These are phyloP conservation scores for Andinoacara biseriatus DNA, from an alignment of 2,113 vertebrate species.

Conservation along the genomic window DNA sequence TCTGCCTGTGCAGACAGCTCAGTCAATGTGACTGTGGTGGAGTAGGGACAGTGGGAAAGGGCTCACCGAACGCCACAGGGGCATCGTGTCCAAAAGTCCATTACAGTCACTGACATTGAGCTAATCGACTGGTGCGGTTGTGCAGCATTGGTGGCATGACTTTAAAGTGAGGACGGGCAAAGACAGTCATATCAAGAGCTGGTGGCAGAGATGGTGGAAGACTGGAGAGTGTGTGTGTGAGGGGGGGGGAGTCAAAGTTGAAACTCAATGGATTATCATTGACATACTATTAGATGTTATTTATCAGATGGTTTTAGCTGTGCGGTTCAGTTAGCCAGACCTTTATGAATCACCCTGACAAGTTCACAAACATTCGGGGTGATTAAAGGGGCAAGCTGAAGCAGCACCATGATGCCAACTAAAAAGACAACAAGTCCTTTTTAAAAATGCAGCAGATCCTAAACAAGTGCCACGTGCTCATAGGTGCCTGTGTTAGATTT, in stretches of 20 bases:
- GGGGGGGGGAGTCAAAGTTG: slow-evolving; percentile 5
- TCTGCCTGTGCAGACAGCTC: slow-evolving; percentile 34
- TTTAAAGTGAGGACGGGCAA: slow-evolving; percentile 35
- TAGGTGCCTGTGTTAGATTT: neutral
- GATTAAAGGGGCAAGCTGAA: neutral
- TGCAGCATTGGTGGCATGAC: slow-evolving; percentile 43
- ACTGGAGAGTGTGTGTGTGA: neutral
- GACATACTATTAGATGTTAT: slow-evolving; percentile 34
- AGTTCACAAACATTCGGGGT: slow-evolving; percentile 30
- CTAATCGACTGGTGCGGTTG: slow-evolving; percentile 66
- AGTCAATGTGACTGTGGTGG: slow-evolving; percentile 40
- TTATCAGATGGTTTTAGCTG: slow-evolving; percentile 10
- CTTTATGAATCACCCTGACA: slow-evolving; percentile 33
- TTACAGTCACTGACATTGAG: slow-evolving; percentile 71
- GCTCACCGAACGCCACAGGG: slow-evolving; percentile 63
- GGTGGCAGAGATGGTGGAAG: neutral
- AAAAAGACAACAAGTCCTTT: neutral
- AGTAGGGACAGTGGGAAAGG: slow-evolving; percentile 50
- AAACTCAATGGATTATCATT: slow-evolving; percentile 28
- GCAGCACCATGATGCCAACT: neutral
- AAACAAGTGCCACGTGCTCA: neutral
- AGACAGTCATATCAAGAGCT: slow-evolving; percentile 15
- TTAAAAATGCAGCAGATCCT: neutral
- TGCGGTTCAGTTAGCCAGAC: slow-evolving; percentile 36
- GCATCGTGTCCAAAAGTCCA: slow-evolving; percentile 60